Evolutionary conservation across 2,888 invertebrate genomes (phyloP).

Genomic region (Heliothis peltigera): DNA sequence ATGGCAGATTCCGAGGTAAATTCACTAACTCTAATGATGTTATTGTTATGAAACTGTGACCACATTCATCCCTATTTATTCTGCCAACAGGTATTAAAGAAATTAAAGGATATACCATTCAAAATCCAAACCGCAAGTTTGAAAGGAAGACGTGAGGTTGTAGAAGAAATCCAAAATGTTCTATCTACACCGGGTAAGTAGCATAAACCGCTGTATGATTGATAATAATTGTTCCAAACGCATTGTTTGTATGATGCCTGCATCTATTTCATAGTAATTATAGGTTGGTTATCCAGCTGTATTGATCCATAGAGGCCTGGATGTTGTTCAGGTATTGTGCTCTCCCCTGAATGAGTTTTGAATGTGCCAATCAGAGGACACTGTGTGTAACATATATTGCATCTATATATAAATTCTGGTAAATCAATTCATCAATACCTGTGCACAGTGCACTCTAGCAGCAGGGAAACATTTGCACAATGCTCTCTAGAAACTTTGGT

Average conservation of each 20-base stretch:
- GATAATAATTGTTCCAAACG: conserved; percentile 13
- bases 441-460: conserved; percentile 3
- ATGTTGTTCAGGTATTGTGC: conserved; percentile 46
- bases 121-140: conserved; percentile 93
- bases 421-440: conserved; percentile 30
- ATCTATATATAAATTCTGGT: conserved; percentile 23
- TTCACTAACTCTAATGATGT: conserved; percentile 38
- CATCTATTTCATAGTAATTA: conserved; percentile 39
- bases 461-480: not conserved
- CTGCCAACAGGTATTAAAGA: conserved; percentile 90
- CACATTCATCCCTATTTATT: conserved; percentile 51
- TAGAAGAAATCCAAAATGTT: conserved; percentile 92
- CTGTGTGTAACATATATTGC: conserved; percentile 42
- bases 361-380: conserved; percentile 36
- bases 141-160: conserved; percentile 92
- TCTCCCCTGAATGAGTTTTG: conserved; percentile 37
- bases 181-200: conserved; percentile 92
- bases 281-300: conserved; percentile 60
- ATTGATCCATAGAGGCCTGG: conserved; percentile 65
- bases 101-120: conserved; percentile 93
- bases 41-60: conserved; percentile 28
- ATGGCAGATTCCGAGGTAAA: conserved; percentile 93
- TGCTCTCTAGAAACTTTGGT: not conserved
- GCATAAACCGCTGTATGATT: conserved; percentile 14
- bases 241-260: conserved; percentile 11